phyloP scores from a whole-genome alignment of 2,888 invertebrate genomes.

The Scotopteryx bipunctaria region DNA sequence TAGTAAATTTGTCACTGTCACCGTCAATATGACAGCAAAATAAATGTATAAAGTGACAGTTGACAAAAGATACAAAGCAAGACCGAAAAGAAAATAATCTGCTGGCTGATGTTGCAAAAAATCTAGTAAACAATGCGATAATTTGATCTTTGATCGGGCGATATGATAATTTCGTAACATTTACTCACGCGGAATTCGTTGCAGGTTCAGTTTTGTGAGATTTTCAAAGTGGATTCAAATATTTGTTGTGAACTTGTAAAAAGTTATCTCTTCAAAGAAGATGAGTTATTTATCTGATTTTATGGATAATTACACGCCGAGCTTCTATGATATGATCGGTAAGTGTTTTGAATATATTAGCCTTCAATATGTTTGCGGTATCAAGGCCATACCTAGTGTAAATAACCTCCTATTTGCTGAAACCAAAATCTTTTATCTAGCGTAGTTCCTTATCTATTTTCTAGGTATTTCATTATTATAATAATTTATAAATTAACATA shows the following conservation, averaged over 20 bases:
- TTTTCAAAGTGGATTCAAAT: background rate
- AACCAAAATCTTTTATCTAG: background rate
- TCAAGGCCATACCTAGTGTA: background rate
- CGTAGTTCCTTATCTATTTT: background rate
- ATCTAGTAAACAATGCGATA: conserved; percentile 47
- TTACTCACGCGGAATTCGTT: background rate
- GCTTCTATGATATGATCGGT: conserved; percentile 73
- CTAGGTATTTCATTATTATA: background rate
- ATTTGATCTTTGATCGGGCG: conserved; percentile 40
- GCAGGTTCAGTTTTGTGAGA: conserved; percentile 1
- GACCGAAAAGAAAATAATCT: conserved; percentile 4
- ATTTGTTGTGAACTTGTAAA: conserved; percentile 1
- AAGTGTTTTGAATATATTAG: conserved; percentile 46
- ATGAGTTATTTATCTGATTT: conserved; percentile 69
- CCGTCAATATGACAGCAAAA: background rate
- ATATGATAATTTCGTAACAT: conserved; percentile 24
- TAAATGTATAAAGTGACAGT: background rate
- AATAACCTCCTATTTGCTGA: background rate
- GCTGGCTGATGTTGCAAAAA: conserved; percentile 47
- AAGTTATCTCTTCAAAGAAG: conserved; percentile 24
- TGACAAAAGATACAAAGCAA: conserved; percentile 1
- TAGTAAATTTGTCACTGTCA: background rate
- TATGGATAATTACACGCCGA: conserved; percentile 69
- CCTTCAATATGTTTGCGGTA: conserved; percentile 2
- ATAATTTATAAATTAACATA: too few relatives aligned